A percentile compares a stretch with the other conserved stretches of the same genome.
Conservation (phyloP, 2,797 vertebrate species). For the Pangasius larnaudii region DNA sequence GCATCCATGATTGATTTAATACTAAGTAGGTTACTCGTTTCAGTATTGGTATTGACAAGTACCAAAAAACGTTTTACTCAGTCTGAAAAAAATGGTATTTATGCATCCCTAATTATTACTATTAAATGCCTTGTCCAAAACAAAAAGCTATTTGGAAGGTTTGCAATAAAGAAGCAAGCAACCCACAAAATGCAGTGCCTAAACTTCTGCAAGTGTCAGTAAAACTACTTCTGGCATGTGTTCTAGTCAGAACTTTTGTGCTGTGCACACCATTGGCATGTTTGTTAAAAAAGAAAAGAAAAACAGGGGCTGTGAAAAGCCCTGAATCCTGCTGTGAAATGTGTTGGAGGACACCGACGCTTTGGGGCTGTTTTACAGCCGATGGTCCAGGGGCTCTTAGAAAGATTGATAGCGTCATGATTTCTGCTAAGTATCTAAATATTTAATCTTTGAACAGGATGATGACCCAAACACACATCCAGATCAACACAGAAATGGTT, state of each 20-base stretch:
- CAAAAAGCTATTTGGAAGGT: no score
- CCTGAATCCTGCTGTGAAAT: neutral
- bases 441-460: slow-evolving; percentile 9
- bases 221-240: neutral
- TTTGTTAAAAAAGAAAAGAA: no score
- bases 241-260: neutral
- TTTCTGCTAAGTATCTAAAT: slow-evolving; percentile 22
- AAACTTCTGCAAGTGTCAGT: neutral
- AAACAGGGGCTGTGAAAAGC: neutral
- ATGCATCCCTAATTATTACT: no score
- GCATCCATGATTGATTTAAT: neutral
- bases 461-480: slow-evolving; percentile 18
- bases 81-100: neutral
- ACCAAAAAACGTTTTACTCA: neutral
- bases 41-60: neutral
- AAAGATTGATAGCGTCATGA: neutral
- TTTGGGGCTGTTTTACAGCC: neutral
- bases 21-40: neutral
- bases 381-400: neutral
- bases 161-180: neutral
- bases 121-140: no score
- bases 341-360: neutral
- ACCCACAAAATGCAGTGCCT: neutral
- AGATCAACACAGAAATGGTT: slow-evolving; percentile 1
- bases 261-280: no score